phyloP scores from a whole-genome alignment of 2,888 invertebrate genomes.

The Pterobdella sp. region DNA sequence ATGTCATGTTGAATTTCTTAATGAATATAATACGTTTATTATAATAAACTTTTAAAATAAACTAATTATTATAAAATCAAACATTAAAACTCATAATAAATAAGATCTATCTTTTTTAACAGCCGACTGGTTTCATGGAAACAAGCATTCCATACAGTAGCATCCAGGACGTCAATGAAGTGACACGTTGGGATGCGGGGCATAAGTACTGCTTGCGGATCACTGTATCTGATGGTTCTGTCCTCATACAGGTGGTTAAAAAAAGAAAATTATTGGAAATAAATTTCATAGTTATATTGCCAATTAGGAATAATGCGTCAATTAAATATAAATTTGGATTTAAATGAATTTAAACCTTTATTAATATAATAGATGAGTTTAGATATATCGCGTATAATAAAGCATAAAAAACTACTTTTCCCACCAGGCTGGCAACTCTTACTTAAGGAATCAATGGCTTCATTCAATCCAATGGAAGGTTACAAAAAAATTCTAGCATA shows the following conservation, averaged over 20 bases:
- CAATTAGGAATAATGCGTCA: background rate
- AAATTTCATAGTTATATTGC: background rate
- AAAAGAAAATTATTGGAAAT: background rate
- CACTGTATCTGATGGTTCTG: conserved; percentile 67
- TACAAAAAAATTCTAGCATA: conserved; percentile 42
- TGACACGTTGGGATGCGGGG: conserved; percentile 70
- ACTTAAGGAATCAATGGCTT: conserved; percentile 74
- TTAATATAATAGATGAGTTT: background rate
- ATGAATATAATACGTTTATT: too few species aligned
- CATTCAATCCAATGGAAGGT: conserved; percentile 73
- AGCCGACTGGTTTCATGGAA: conserved; percentile 57
- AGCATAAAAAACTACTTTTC: too few species aligned
- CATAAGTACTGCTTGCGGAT: conserved; percentile 71
- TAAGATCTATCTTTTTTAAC: too few species aligned
- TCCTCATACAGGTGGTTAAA: conserved; percentile 61
- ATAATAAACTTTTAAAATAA: too few species aligned
- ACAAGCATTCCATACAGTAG: conserved; percentile 63
- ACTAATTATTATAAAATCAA: too few species aligned
- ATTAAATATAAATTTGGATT: background rate
- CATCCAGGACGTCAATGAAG: conserved; percentile 70
- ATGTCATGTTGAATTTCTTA: too few species aligned
- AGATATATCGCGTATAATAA: too few species aligned
- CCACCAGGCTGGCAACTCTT: conserved; percentile 65
- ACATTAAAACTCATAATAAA: too few species aligned
- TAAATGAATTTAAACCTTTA: conserved; percentile 19